Evolutionary conservation across 2,797 vertebrate genomes (phyloP), one percentile per base, ranked within the genome.

Genomic region (Parauchenoglanis punctatus): DNA sequence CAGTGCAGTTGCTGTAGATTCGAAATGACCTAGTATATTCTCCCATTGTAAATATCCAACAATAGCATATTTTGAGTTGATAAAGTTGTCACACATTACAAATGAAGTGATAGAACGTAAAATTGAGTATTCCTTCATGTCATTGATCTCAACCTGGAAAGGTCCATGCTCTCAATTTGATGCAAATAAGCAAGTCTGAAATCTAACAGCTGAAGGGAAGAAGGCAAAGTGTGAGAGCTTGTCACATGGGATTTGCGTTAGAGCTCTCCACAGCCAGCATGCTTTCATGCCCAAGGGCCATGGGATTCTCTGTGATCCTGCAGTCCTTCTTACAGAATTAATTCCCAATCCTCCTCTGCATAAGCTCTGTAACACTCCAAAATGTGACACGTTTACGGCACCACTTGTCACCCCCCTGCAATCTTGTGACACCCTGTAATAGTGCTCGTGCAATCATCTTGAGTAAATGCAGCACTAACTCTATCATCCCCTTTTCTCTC

Each of bases 401-500:
- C 72, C 28, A 63, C 81, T 75, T 84, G 73, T 72, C 85, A 73
- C 58, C 65, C 85, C 20, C 23, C 72, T 25, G 20, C 54, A 72
- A 84, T 68, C 44, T 73, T 56, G 63, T 65, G 81, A 54, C 81
- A 63, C 28, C 77, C 25, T 54, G 83, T 59, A 61, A 72, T 78
- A 44, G 61, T n/a, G 84, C 84, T 59, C 17, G 12, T 49, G 59
- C 59, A 85, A 76, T 63, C 59, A 46, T 59, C 59, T 83, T 80
- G 78, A 75, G 72, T 75, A 77, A 81, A 78, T 25, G 35, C 70
- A 72, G 58, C 61, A 65, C 63, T 70, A 44, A 59, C 35, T 86
- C 77, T 89, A 92, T 84, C 77, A 25, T 84, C 67, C 90, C 87
- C 92, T 92, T 46, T 18, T 58, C 46, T 81, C 76, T 40, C 23